A percentile compares a stretch with the other conserved stretches of the same genome.
phyloP scores from a whole-genome alignment of 1,140 invertebrate species.

The Pogonomyrmex californicus region DNA sequence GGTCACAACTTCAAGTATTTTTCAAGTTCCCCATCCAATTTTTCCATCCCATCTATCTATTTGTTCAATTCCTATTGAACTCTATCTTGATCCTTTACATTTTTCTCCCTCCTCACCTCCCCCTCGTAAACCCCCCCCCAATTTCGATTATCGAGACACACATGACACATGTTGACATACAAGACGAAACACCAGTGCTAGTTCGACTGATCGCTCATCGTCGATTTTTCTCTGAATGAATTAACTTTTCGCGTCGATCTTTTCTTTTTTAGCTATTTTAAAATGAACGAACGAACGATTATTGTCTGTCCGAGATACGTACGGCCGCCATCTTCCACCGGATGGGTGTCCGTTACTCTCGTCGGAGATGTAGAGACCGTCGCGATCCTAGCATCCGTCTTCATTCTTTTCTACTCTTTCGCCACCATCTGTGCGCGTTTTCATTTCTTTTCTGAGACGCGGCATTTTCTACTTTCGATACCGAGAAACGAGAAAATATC shows the following conservation, averaged over 20 bases:
- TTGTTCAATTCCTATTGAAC: neutral
- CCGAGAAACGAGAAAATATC: slow-evolving; percentile 45
- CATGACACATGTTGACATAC: slow-evolving; percentile 21
- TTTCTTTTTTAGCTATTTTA: neutral
- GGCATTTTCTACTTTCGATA: neutral
- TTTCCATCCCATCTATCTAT: neutral
- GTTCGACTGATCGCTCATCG: neutral
- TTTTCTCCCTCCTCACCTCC: neutral
- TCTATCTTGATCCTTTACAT: slow-evolving; percentile 3
- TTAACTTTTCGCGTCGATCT: neutral
- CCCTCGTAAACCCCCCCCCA: slow-evolving; percentile 27
- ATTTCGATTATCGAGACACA: slow-evolving; percentile 28
- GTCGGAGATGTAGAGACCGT: slow-evolving; percentile 23
- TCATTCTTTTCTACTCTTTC: slow-evolving; percentile 48
- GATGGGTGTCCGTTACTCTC: slow-evolving; percentile 29
- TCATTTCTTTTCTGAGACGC: neutral
- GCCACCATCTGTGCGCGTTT: slow-evolving; percentile 18
- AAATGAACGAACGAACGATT: slow-evolving; percentile 15
- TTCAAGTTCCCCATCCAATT: slow-evolving; percentile 53
- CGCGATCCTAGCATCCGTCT: slow-evolving; percentile 37
- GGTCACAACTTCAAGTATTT: slow-evolving; percentile 77
- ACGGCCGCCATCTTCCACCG: slow-evolving; percentile 9
- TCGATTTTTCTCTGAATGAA: neutral
- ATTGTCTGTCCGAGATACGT: slow-evolving; percentile 43
- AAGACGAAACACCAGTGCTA: neutral